Percentiles rank a stretch among this genome's conserved stretches.
Conservation (phyloP, 2,113 vertebrate species). For the Mohoua ochrocephala region DNA sequence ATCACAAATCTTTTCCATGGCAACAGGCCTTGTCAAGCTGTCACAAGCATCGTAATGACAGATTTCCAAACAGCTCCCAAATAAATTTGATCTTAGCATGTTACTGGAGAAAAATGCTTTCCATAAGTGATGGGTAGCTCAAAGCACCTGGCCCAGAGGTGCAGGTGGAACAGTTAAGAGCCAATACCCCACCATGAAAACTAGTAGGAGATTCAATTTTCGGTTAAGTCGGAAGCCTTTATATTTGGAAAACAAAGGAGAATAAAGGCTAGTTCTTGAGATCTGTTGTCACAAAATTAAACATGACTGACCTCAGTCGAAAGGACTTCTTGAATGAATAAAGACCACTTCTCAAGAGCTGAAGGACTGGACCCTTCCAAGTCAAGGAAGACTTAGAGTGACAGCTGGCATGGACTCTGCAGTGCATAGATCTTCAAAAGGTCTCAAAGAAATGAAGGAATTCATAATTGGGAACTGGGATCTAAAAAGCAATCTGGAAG, state of each 20-base stretch:
- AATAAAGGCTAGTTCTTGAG: neutral
- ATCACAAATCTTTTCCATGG: slow-evolving; percentile 74
- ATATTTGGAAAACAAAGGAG: neutral
- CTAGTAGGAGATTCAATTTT: neutral
- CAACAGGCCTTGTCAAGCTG: slow-evolving; percentile 72
- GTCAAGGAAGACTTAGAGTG: neutral
- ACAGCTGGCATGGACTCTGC: neutral
- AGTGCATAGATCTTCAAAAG: neutral
- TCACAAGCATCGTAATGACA: slow-evolving; percentile 63
- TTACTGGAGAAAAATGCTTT: slow-evolving; percentile 38
- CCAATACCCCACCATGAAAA: neutral
- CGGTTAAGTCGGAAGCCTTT: neutral
- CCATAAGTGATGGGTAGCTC: neutral
- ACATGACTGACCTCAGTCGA: neutral
- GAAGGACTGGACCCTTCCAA: neutral
- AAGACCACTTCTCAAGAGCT: neutral
- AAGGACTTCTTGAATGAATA: neutral
- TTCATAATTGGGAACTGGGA: neutral
- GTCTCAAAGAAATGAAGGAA: neutral
- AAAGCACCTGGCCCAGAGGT: neutral
- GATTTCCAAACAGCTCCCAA: slow-evolving; percentile 66
- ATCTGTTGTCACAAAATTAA: neutral
- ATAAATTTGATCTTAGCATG: slow-evolving; percentile 66
- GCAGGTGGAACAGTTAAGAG: neutral
- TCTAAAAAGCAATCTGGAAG: neutral